Evolutionary conservation across 2,888 invertebrate genomes (phyloP), one percentile per base, ranked within the genome.

Genomic region (Stictocephala bisonia): DNA sequence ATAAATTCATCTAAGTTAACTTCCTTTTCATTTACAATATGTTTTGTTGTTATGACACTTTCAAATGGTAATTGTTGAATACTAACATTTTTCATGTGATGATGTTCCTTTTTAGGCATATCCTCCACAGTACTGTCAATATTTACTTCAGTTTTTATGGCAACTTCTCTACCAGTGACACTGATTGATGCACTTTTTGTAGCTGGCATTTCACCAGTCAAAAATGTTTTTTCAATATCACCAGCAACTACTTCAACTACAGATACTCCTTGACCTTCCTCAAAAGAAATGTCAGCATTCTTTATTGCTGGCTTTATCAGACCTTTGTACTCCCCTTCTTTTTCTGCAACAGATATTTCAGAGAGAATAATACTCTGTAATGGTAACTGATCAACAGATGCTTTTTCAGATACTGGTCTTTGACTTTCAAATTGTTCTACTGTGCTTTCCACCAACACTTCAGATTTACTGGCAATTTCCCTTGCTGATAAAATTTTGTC

Each of bases 61-160:
- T 86, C 85, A 41, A 85, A 80, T 0, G 82, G 86, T 77, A 81
- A 79, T 80, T 84, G 88, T 40, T 86, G 86, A 53, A 87, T 76
- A 71, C 80, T 83, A 1, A 88, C 84, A 67, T 83, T 84, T 7
- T 84, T 85, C 77, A 82, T 78, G 27, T 82, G 80, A 15, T 82
- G 80, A n/a, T 83, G 81, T 80, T 84, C 83, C 0, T 80, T 64
- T 6, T 73, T 31, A 41, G 78, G 68, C 18, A 84, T 81, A 50
- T 81, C 79, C 9, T 77, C 82, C 4, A 84, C 81, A 44, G 81
- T 82, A 72, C 84, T 83, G 29, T 84, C 83, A 15, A 84, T 77
- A 56, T 84, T 80, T 3, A 86, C 80, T 82, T 87, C 86, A 20
- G 51, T 72, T 58, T 78, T 76, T 68, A 77, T 74, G 48, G 78